Conservation (phyloP, 2,888 invertebrate species). For the Sisyra nigra region DNA sequence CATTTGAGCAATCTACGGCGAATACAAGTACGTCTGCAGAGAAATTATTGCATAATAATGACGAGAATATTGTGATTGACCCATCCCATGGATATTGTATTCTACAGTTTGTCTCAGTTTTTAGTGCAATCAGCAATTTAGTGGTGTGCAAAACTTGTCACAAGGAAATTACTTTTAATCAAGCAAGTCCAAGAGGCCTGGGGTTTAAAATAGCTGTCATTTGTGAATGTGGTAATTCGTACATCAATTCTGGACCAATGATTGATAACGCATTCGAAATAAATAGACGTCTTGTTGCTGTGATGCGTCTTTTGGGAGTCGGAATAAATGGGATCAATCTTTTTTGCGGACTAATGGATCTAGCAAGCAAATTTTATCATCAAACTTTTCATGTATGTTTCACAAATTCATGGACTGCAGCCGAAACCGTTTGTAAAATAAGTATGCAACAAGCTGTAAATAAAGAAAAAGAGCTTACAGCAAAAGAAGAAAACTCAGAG, state of each 20-base stretch:
- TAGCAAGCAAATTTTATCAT: neutral
- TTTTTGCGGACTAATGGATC: constrained; percentile 13
- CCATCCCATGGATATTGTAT: neutral
- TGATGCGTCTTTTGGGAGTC: constrained; percentile 15
- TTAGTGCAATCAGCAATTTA: neutral
- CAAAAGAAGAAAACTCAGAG: constrained; percentile 1
- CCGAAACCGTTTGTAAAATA: neutral
- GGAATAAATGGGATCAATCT: constrained; percentile 13
- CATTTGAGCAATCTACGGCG: neutral
- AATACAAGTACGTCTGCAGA: constrained; percentile 1
- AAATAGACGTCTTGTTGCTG: constrained; percentile 14
- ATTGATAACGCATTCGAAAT: constrained; percentile 14
- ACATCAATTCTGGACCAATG: constrained; percentile 11
- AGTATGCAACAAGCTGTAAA: neutral
- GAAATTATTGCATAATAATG: neutral
- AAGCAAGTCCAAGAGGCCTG: constrained; percentile 10
- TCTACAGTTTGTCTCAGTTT: constrained; percentile 1
- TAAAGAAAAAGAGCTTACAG: constrained; percentile 1
- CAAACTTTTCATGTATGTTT: neutral
- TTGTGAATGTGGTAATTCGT: constrained; percentile 10
- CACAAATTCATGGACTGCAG: neutral
- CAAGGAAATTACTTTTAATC: constrained; percentile 9
- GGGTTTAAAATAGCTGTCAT: constrained; percentile 13
- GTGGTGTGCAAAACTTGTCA: constrained; percentile 1
- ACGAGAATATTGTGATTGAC: neutral